Base-by-base conservation (phyloP, 2,888 invertebrate species). In the Yponomeuta evonymella region DNA sequence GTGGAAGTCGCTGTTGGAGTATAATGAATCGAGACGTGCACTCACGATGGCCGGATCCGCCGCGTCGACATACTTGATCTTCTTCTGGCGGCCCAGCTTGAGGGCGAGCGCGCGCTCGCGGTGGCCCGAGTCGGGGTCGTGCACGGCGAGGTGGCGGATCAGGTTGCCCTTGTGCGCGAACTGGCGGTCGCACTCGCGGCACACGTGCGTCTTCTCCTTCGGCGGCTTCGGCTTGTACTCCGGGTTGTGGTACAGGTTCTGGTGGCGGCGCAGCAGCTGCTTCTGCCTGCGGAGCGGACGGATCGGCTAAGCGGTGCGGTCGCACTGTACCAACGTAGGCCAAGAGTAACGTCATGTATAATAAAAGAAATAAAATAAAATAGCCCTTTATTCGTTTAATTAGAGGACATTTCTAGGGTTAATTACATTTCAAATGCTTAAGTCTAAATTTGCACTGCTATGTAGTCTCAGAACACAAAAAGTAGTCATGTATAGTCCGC, bases 161-260 rank as follows among this genome's bases (percentile, higher is more conserved):
- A 98, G 94, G 88, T 98, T 98, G 62, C 98, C 98, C 76, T 97
- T 97, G 86, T 98, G 97, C 29, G 96, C 94, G 79, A 96, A 96
- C 0, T 94, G 93, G 30, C 95, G 93, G 43, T 94, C 89, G 82
- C 96, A 96, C 80, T 96, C 96, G 15, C 96, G 96, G 87, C 98
- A 98, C 63, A 96, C 95, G 84, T 98, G 97, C 0, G 96, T 95
- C 86, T 98, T 98, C 83, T 97, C 97, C 76, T 96, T 95, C 0
- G 98, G 98, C 33, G 95, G 93, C 70, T 98, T 98, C 6, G 97
- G 96, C 72, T 96, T 94, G 83, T 98, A 98, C 77, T 95, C 93
- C 0, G 97, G 97, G 83, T 98, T 97, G 87, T 99, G 99, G 84
- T 98, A 97, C 4, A 98, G 90, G 88, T 98, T 98, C 79, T 96